A percentile compares a stretch with the other conserved stretches of the same genome.
Evolutionary conservation across 2,797 vertebrate species (phyloP).

Genomic region (Sparus aurata): DNA sequence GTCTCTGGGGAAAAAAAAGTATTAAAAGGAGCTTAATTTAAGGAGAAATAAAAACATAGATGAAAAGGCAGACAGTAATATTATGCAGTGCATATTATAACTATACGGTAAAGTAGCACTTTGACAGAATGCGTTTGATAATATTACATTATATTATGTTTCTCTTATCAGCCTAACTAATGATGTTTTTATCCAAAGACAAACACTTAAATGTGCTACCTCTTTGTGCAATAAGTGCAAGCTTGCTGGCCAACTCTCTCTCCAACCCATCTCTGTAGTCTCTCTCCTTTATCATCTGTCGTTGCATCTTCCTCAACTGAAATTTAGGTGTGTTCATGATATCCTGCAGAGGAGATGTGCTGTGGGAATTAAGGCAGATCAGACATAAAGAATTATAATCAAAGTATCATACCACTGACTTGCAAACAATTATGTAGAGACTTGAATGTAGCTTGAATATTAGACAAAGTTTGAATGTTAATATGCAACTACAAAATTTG

Average conservation of each 20-base stretch:
- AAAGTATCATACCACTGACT: background rate
- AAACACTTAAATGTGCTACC: conserved; percentile 75
- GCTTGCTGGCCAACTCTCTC: conserved; percentile 86
- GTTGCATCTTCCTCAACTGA: conserved; percentile 89
- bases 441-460: background rate
- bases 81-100: background rate
- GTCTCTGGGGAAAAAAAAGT: conserved; percentile 76
- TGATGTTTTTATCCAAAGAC: background rate
- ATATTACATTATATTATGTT: background rate
- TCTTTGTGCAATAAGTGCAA: conserved; percentile 86
- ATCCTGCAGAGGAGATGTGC: conserved; percentile 90
- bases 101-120: background rate
- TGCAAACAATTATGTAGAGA: background rate
- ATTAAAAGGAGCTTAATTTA: background rate
- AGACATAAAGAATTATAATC: background rate
- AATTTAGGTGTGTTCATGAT: conserved; percentile 95
- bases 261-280: conserved; percentile 91
- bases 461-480: background rate
- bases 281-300: conserved; percentile 88
- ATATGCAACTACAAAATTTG: background rate
- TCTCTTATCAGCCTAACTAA: background rate
- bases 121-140: background rate
- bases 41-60: background rate
- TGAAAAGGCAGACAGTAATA: background rate
- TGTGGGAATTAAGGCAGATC: conserved; percentile 43